Percentiles rank a stretch among this genome's conserved stretches.
phyloP scores from a whole-genome alignment of 2,888 invertebrate genomes.

The Epirrita christyi region DNA sequence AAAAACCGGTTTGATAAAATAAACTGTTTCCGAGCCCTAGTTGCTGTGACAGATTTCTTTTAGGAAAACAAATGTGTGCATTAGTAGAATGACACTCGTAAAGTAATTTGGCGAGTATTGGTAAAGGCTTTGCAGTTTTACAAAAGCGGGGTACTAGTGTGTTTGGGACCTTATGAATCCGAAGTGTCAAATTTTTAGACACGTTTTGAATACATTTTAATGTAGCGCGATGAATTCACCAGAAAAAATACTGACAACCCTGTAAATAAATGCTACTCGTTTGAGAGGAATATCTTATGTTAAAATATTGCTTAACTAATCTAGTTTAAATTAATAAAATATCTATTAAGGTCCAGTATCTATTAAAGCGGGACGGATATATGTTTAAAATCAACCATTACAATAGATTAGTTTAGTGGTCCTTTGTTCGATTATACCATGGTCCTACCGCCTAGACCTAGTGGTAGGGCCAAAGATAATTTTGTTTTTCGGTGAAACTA shows the following conservation, averaged over 20 bases:
- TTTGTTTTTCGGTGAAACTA: too few relatives aligned
- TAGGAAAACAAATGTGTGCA: too few relatives aligned
- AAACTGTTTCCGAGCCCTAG: too few relatives aligned
- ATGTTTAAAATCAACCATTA: neutral
- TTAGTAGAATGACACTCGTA: neutral
- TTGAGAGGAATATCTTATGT: neutral
- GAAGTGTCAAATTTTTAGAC: constrained; percentile 72
- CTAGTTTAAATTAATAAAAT: neutral
- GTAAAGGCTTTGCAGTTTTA: constrained; percentile 9
- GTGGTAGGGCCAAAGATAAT: too few relatives aligned
- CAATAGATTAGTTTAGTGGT: neutral
- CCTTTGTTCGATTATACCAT: too few relatives aligned
- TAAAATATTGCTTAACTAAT: constrained; percentile 7
- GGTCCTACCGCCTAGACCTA: too few relatives aligned
- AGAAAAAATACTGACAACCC: constrained; percentile 19
- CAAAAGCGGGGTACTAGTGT: constrained; percentile 23
- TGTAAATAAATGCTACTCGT: constrained; percentile 16
- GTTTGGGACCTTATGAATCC: constrained; percentile 43
- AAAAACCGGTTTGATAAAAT: too few relatives aligned
- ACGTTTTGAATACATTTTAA: constrained; percentile 47
- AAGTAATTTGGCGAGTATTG: neutral
- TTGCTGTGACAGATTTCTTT: too few relatives aligned
- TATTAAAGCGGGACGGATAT: constrained; percentile 1
- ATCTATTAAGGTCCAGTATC: neutral
- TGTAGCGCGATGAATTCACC: constrained; percentile 33